phyloP scores from a whole-genome alignment of 2,113 vertebrate genomes.

The Oostethus manadensis region DNA sequence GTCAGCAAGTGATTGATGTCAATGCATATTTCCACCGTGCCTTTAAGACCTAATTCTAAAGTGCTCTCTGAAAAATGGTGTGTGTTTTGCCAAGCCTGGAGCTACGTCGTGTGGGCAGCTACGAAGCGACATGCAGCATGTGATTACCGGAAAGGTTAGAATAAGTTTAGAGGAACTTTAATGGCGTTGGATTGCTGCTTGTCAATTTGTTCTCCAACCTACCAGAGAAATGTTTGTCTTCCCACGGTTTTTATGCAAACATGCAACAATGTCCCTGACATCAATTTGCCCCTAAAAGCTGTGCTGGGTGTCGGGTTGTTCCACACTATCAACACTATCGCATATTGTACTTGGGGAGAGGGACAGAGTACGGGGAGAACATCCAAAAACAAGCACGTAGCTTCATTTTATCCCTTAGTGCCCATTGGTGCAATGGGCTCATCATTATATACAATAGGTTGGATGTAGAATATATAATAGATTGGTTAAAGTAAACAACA shows the following conservation, averaged over 20 bases:
- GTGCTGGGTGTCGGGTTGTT: constrained; percentile 30
- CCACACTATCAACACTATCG: constrained; percentile 34
- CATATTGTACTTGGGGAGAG: constrained; percentile 36
- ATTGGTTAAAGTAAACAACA: constrained; percentile 22
- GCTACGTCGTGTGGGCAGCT: constrained; percentile 27
- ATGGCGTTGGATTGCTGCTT: constrained; percentile 36
- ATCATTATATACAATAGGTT: constrained; percentile 20
- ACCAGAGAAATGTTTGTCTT: constrained; percentile 42
- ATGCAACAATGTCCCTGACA: constrained; percentile 59
- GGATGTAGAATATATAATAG: constrained; percentile 35
- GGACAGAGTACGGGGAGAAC: constrained; percentile 33
- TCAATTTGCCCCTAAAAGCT: constrained; percentile 66
- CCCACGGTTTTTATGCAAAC: constrained; percentile 62
- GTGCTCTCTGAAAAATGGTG: constrained; percentile 13
- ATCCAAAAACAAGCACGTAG: constrained; percentile 52
- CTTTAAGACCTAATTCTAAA: constrained; percentile 18
- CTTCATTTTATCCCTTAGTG: constrained; percentile 32
- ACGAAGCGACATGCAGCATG: constrained; percentile 29
- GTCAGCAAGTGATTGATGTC: constrained; percentile 7
- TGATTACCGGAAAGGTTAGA: constrained; percentile 48
- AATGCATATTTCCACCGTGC: background rate
- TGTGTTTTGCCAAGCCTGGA: constrained; percentile 22
- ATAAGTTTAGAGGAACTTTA: constrained; percentile 36
- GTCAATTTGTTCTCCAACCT: constrained; percentile 45
- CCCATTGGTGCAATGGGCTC: constrained; percentile 28